Evolutionary conservation across 2,113 vertebrate genomes (phyloP).

Genomic region (Corydoras sp.): DNA sequence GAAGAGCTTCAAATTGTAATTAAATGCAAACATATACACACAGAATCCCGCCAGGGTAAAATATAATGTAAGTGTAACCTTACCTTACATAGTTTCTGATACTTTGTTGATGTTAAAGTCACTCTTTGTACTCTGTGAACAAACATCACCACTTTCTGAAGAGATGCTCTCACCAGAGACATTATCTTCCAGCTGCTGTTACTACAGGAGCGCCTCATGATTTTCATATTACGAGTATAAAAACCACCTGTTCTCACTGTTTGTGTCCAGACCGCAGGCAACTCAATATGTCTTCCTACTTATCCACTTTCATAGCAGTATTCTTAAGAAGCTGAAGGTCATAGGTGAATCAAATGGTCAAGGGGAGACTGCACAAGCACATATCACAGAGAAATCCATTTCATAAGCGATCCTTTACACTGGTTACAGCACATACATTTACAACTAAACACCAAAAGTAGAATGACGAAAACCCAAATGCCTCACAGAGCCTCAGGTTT

Average conservation of each 20-base stretch:
- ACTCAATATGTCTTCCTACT: neutral
- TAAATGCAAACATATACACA: too few relatives aligned
- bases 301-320: conserved; percentile 10
- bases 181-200: conserved; percentile 84
- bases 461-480: neutral
- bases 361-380: neutral
- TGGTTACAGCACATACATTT: neutral
- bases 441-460: neutral
- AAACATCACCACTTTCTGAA: conserved; percentile 86
- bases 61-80: conserved; percentile 13
- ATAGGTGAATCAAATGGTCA: conserved; percentile 20
- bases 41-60: too few relatives aligned
- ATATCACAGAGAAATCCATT: conserved; percentile 7
- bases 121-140: conserved; percentile 81
- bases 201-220: conserved; percentile 77
- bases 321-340: conserved; percentile 9
- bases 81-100: conserved; percentile 87
- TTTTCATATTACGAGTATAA: conserved; percentile 73
- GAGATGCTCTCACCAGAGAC: conserved; percentile 82
- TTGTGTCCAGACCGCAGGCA: neutral
- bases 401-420: conserved; percentile 4
- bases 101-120: conserved; percentile 80
- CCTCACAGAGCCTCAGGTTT: conserved; percentile 47
- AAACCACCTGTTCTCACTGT: conserved; percentile 4
- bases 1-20: too few relatives aligned